Percentiles rank a stretch among this genome's conserved stretches.
Evolutionary conservation across 2,113 vertebrate genomes (phyloP).

Genomic region (Scomber colias): DNA sequence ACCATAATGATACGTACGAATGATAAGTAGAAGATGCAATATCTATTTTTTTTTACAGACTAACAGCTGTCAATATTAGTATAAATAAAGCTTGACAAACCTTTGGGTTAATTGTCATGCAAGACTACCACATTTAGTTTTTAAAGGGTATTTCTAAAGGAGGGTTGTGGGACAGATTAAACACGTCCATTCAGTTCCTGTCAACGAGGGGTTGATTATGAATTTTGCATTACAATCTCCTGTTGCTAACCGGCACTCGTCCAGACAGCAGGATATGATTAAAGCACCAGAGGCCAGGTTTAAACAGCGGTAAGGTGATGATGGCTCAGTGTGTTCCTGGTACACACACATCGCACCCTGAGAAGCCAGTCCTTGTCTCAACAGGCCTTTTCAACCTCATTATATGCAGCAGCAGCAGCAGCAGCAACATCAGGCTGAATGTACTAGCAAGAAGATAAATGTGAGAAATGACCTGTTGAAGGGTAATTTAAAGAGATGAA

Average conservation of each 20-base stretch:
- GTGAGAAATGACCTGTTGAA: not conserved
- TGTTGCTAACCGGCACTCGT: slow-evolving; percentile 6
- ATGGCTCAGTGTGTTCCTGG: slow-evolving; percentile 17
- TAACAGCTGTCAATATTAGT: too few species aligned
- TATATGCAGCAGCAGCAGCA: not conserved
- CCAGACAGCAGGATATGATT: slow-evolving; percentile 54
- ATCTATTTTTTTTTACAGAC: not conserved
- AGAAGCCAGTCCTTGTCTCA: slow-evolving; percentile 11
- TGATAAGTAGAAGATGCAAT: too few species aligned
- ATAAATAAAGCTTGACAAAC: not conserved
- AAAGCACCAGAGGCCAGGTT: slow-evolving; percentile 14
- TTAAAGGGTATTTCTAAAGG: not conserved
- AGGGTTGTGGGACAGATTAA: not conserved
- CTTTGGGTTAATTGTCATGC: too few species aligned
- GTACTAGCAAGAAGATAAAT: not conserved
- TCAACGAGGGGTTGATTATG: slow-evolving; percentile 22
- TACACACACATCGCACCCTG: not conserved
- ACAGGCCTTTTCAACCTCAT: not conserved
- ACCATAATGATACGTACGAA: not conserved
- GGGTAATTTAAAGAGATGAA: not conserved
- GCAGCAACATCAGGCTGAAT: not conserved
- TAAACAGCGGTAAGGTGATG: slow-evolving; percentile 23
- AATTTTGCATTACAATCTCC: slow-evolving; percentile 15
- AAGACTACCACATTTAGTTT: not conserved
- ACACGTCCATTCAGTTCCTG: not conserved